A percentile compares a stretch with the other conserved stretches of the same genome.
Conservation (phyloP, 2,797 vertebrate genomes). For the Glyptemys insculpta region DNA sequence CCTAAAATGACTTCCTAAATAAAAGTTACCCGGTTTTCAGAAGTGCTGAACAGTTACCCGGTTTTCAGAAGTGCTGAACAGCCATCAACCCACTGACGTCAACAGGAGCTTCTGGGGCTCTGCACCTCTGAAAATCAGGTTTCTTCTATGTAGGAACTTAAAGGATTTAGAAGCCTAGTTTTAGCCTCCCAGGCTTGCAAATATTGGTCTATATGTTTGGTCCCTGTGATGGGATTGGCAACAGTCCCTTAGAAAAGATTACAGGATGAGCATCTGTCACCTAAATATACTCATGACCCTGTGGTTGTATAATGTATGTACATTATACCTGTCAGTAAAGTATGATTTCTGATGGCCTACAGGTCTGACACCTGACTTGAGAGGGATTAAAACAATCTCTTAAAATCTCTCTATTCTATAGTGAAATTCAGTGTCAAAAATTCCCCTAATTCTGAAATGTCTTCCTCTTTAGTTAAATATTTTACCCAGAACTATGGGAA, state of each 20-base stretch:
- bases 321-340: neutral
- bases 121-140: neutral
- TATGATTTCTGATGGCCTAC: neutral
- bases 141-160: neutral
- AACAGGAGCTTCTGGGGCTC: neutral
- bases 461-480: neutral
- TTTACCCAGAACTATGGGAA: neutral
- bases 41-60: neutral
- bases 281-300: neutral
- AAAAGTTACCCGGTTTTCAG: neutral
- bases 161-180: neutral
- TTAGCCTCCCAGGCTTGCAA: neutral
- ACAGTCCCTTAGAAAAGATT: neutral
- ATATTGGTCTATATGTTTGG: neutral
- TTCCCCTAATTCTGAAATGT: neutral
- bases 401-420: neutral
- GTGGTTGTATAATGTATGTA: neutral
- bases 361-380: neutral
- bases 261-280: neutral
- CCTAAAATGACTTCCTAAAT: neutral
- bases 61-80: neutral
- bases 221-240: neutral
- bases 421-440: neutral
- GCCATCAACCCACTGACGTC: neutral
- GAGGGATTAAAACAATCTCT: neutral